phyloP scores from a whole-genome alignment of 2,888 invertebrate species.

The Creontiades dilutus region DNA sequence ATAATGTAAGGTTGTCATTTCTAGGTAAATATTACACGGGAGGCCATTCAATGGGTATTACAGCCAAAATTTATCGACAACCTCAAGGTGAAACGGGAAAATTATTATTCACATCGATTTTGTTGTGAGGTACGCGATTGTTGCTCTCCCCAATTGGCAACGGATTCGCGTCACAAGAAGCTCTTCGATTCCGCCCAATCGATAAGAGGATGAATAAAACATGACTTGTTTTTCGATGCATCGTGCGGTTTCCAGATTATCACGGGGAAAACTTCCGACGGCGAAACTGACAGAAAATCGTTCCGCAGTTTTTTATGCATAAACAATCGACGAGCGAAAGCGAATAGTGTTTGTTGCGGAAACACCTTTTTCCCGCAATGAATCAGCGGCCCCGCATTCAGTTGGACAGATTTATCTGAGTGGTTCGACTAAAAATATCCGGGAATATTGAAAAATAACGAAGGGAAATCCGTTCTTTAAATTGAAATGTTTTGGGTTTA shows the following conservation, averaged over 20 bases:
- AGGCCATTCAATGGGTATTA: neutral
- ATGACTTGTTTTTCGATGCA: conserved; percentile 21
- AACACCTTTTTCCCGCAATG: too few relatives aligned
- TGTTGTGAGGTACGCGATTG: neutral
- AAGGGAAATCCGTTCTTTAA: too few relatives aligned
- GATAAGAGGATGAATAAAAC: conserved; percentile 11
- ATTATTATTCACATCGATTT: conserved; percentile 15
- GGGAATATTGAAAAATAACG: too few relatives aligned
- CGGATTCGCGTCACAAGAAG: neutral
- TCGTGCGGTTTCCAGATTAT: neutral
- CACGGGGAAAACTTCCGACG: neutral
- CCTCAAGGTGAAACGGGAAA: neutral
- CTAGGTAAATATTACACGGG: neutral
- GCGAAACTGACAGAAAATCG: neutral
- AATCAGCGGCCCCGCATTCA: too few relatives aligned
- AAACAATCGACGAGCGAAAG: too few relatives aligned
- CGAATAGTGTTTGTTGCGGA: too few relatives aligned
- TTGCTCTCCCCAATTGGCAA: neutral
- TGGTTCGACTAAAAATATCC: too few relatives aligned
- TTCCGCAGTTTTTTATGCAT: neutral
- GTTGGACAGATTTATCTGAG: too few relatives aligned
- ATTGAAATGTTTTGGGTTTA: too few relatives aligned
- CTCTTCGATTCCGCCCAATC: neutral
- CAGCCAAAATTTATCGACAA: neutral
- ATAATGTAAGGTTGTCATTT: neutral